Evolutionary conservation across 2,797 vertebrate genomes (phyloP), one percentile per base, ranked within the genome.

Genomic region (Lindbergichthys nudifrons): DNA sequence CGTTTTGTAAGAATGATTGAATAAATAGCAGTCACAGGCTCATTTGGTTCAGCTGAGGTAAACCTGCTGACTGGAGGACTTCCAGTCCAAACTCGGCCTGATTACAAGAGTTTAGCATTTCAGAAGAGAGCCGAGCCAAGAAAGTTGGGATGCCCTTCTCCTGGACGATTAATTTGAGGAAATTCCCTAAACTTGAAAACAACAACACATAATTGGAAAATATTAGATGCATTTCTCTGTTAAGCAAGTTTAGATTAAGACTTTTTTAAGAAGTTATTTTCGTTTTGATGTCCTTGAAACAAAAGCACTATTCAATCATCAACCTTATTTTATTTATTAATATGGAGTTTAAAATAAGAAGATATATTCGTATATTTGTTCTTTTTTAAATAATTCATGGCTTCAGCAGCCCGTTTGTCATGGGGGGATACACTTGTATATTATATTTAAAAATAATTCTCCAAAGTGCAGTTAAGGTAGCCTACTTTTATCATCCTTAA

Each of bases 21-120:
- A 52, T 66, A 36, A 65, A 53, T 14, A 5, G 36, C 51, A 16
- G 56, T 42, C 72, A 23, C 26, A 42, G 23, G 58, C 57, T 65
- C 66, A 67, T 77, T 80, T 86, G 80, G 87, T 90, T 88, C 85
- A 90, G 0, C 79, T 83, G 85, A 86, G 87, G 87, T 87, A 85
- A 92, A 89, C 74, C 85, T 87, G 73, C 88, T 80, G 82, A 82
- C 84, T 87, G 85, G 80, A 90, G 18, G 41, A 18, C 46, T 81
- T 85, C 83, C 84, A 86, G 75, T 82, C 71, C 78, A 90, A 84
- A 80, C 83, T 87, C 74, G 84, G 73, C 69, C 80, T 65, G 82
- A 86, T 87, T 86, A 83, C 53, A 70, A 39, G 53, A 82, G 69
- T 77, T 87, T 42, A 83, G 76, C 80, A 61, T 73, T 26, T 78